Conservation (phyloP, 1,140 invertebrate genomes). For the Leptinotarsa defecta region DNA sequence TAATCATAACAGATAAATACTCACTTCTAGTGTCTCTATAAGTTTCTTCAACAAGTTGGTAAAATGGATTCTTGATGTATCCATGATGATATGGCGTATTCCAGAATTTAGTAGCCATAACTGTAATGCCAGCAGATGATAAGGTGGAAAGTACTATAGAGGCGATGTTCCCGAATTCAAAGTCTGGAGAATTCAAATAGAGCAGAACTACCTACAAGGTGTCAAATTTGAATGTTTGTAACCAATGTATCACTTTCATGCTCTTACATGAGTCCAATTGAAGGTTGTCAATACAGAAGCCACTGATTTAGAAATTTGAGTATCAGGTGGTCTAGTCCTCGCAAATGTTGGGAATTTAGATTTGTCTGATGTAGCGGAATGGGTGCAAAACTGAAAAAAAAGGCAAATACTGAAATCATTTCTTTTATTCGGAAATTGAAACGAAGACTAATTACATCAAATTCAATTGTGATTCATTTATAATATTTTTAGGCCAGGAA, state of each 20-base stretch:
- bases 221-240: not conserved
- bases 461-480: not conserved
- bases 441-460: not conserved
- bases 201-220: slow-evolving; percentile 70
- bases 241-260: not conserved
- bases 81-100: slow-evolving; percentile 78
- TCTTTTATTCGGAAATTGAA: not conserved
- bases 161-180: slow-evolving; percentile 74
- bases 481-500: too few relatives aligned
- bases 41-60: slow-evolving; percentile 75
- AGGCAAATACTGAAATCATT: not conserved
- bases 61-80: slow-evolving; percentile 80
- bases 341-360: slow-evolving; percentile 89
- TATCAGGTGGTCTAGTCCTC: slow-evolving; percentile 88
- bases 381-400: slow-evolving; percentile 76
- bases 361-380: slow-evolving; percentile 86
- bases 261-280: slow-evolving; percentile 80
- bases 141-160: slow-evolving; percentile 72
- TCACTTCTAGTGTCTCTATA: slow-evolving; percentile 81
- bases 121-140: slow-evolving; percentile 67
- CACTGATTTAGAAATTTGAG: slow-evolving; percentile 89
- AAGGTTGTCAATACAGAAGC: slow-evolving; percentile 77
- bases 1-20: slow-evolving; percentile 42
- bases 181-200: slow-evolving; percentile 70
- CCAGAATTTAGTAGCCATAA: slow-evolving; percentile 71